phyloP scores from a whole-genome alignment of 92 coral and sea anemone genomes.

The Montipora capitata region DNA sequence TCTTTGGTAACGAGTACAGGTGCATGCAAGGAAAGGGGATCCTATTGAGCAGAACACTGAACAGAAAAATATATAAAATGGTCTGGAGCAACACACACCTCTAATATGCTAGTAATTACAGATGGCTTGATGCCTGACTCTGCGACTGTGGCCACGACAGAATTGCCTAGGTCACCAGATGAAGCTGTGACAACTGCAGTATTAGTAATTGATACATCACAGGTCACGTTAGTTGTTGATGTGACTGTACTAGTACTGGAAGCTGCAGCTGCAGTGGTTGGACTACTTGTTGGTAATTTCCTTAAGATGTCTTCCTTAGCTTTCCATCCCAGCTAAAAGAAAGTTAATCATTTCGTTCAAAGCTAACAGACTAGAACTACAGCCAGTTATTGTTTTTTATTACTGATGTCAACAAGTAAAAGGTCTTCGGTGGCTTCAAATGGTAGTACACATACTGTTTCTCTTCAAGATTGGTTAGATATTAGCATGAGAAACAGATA shows the following conservation, averaged over 20 bases:
- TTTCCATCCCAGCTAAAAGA: constrained; percentile 81
- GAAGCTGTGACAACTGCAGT: background rate
- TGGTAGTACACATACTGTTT: too few species aligned
- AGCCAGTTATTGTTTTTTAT: too few species aligned
- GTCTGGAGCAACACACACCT: constrained; percentile 40
- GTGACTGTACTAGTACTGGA: background rate
- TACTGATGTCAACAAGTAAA: too few species aligned
- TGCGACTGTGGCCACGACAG: constrained; percentile 10
- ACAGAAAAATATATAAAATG: too few species aligned
- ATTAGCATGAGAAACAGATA: too few species aligned
- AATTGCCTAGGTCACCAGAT: background rate
- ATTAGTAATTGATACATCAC: background rate
- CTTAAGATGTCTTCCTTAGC: constrained; percentile 76
- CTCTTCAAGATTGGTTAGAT: too few species aligned
- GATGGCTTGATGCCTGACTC: constrained; percentile 39
- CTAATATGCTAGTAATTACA: constrained; percentile 49
- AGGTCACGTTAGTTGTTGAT: background rate
- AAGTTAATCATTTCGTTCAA: background rate
- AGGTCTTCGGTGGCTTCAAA: too few species aligned
- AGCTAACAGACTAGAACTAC: too few species aligned
- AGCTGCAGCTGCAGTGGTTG: background rate
- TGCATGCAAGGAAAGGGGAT: too few species aligned
- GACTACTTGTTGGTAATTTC: constrained; percentile 54
- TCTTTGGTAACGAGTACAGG: too few species aligned
- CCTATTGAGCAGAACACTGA: too few species aligned